Evolutionary conservation across 2,113 vertebrate species (phyloP), one percentile per base, ranked within the genome.

Genomic region (Elaphurus davidianus): DNA sequence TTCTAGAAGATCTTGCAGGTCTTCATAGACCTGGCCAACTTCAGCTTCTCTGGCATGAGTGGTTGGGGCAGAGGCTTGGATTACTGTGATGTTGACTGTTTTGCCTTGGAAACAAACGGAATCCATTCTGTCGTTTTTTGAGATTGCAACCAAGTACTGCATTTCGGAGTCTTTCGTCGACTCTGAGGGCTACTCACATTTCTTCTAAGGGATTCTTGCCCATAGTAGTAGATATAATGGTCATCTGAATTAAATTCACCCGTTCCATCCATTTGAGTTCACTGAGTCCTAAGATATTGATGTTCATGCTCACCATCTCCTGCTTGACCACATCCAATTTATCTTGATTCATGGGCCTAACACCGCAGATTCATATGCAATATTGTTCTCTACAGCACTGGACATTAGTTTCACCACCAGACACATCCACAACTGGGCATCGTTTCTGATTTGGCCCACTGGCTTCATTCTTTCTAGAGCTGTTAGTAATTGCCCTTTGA

Each of bases 111-210:
- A 74, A 74, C 13, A 43, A 74, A 74, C 0, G 0, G 36, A 40
- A 23, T 40, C 6, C 71, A 43, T 74, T 74, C 36, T 43, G 10
- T 40, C 6, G 7, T n/a, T 40, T 74, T 74, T 40, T 40, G 36
- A 74, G 71, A 74, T 25, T 74, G 71, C 23, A 74, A 23, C 71
- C 36, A 74, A 43, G 36, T 74, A 74, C 23, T 74, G 71, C 36
- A 74, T 74, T 43, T 74, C 0, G 1, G 71, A 14, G 36, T 43
- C 36, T 74, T 43, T 6, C 11, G 1, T 74, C 6, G 2, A 74
- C 36, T 43, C 36, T 74, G 36, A 74, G 36, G 36, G 21, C 21
- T 25, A 43, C 36, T 74, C 36, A 23, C 21, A 43, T 74, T 74
- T 74, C 71, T 25, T 74, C 36, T 74, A 74, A 74, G 71, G 36